Conservation (phyloP, 2,797 vertebrate species). For the Petrocephalus schoutedeni region DNA sequence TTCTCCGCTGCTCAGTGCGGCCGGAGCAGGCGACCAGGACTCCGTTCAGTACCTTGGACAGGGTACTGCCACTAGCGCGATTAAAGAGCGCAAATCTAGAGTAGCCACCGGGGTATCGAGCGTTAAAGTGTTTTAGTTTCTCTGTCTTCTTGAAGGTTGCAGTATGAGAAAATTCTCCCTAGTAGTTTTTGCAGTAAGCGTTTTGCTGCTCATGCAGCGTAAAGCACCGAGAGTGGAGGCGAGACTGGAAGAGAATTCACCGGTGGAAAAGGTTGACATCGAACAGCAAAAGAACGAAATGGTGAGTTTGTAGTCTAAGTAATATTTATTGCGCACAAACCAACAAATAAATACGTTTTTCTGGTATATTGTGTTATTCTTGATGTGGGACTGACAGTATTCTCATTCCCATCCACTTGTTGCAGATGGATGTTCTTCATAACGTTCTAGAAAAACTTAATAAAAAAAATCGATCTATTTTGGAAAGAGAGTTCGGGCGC, state of each 20-base stretch:
- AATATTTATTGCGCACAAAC: background rate
- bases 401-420: background rate
- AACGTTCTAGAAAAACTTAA: slow-evolving; percentile 8
- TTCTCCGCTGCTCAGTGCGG: background rate
- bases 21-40: background rate
- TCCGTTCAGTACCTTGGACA: slow-evolving; percentile 26
- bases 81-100: background rate
- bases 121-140: background rate
- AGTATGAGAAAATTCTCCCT: slow-evolving; percentile 17
- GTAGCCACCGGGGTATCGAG: background rate
- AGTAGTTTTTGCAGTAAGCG: slow-evolving; percentile 10
- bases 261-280: background rate
- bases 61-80: background rate
- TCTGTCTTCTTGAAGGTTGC: background rate
- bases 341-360: background rate
- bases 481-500: slow-evolving; percentile 37
- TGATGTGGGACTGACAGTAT: background rate
- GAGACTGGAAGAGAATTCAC: slow-evolving; percentile 27
- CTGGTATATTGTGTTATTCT: background rate
- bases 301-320: slow-evolving; percentile 12
- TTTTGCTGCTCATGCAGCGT: slow-evolving; percentile 16
- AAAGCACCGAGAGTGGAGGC: slow-evolving; percentile 15
- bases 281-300: slow-evolving; percentile 19
- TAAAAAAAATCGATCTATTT: background rate
- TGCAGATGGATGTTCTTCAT: slow-evolving; percentile 21